A percentile compares a stretch with the other conserved stretches of the same genome.
phyloP scores from a whole-genome alignment of 2,888 invertebrate genomes.

The Autographa pulchrina region DNA sequence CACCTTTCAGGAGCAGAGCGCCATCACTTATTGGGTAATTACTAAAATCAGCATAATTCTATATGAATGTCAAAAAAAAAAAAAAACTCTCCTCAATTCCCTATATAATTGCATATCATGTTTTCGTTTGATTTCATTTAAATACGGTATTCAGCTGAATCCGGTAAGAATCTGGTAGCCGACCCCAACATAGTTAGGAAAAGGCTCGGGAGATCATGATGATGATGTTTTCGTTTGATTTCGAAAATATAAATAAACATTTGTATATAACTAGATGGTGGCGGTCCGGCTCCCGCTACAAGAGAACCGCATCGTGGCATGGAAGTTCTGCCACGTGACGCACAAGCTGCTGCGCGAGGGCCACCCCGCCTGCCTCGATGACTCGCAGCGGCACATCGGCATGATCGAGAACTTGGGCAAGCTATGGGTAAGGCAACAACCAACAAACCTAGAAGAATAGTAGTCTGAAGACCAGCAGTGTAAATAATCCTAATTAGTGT shows the following conservation, averaged over 20 bases:
- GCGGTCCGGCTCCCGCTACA: slow-evolving; percentile 93
- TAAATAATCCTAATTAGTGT: no score
- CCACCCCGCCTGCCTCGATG: slow-evolving; percentile 95
- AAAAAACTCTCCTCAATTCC: no score
- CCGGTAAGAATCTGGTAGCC: no score
- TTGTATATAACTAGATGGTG: slow-evolving; percentile 85
- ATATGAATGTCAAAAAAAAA: no score
- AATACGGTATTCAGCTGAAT: no score
- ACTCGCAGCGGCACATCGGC: slow-evolving; percentile 94
- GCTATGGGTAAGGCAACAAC: slow-evolving; percentile 93
- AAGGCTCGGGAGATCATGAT: no score
- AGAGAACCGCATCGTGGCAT: slow-evolving; percentile 98
- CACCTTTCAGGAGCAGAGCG: slow-evolving; percentile 97
- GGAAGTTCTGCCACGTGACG: slow-evolving; percentile 99
- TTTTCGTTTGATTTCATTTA: no score
- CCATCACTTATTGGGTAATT: slow-evolving; percentile 96
- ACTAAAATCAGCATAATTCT: not conserved
- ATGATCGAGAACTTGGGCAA: slow-evolving; percentile 96
- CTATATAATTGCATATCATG: no score
- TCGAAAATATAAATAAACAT: no score
- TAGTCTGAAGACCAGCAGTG: no score
- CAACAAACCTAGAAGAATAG: not conserved
- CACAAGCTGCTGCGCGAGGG: slow-evolving; percentile 99
- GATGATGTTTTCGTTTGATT: no score
- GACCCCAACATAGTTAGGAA: no score